Evolutionary conservation across 2,113 vertebrate genomes (phyloP).

Genomic region (Alectura lathami): DNA sequence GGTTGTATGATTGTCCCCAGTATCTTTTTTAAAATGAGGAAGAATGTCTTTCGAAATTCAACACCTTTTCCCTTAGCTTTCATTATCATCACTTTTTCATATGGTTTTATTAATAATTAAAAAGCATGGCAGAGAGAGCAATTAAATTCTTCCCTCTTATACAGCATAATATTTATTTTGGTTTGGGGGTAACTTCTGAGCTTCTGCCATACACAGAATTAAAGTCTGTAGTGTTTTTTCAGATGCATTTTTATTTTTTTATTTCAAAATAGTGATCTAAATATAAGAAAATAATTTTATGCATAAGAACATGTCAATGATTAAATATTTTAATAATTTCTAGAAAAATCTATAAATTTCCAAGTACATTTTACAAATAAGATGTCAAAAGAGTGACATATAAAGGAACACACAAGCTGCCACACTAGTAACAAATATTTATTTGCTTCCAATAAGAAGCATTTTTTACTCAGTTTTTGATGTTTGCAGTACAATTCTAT

Average conservation of each 20-base stretch:
- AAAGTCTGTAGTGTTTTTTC: background rate
- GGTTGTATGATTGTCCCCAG: background rate
- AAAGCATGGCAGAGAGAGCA: background rate
- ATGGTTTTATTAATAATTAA: background rate
- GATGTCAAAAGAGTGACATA: background rate
- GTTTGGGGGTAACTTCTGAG: background rate
- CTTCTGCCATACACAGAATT: background rate
- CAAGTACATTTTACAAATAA: background rate
- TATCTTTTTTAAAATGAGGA: background rate
- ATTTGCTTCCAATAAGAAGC: background rate
- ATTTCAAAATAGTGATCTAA: background rate
- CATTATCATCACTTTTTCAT: background rate
- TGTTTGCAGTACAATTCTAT: background rate
- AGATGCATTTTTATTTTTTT: background rate
- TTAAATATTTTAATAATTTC: background rate
- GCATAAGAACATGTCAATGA: background rate
- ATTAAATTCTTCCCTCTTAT: background rate
- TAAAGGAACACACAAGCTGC: background rate
- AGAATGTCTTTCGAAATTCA: background rate
- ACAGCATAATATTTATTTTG: background rate
- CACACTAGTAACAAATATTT: background rate
- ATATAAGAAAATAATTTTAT: background rate
- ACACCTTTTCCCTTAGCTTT: background rate
- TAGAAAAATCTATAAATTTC: background rate
- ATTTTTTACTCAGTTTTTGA: background rate